These are phyloP conservation scores for Saxidomus purpurata DNA, from an alignment of 1,140 invertebrate species.

Conservation along the genomic window DNA sequence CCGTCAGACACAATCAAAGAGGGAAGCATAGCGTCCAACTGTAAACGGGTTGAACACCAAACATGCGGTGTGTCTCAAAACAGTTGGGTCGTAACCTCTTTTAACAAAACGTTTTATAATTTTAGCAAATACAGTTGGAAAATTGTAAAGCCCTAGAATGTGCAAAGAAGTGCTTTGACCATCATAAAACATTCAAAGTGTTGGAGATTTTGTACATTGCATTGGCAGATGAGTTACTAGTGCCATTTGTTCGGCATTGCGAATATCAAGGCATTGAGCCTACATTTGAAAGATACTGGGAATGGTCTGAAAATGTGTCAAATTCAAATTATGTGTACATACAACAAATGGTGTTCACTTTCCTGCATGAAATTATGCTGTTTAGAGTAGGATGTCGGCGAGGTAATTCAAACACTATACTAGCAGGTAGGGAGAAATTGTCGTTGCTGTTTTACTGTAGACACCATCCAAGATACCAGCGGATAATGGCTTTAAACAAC, in stretches of 20 bases:
- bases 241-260: slow-evolving; percentile 47
- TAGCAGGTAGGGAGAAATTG: slow-evolving; percentile 44
- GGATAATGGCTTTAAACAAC: slow-evolving; percentile 33
- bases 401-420: not conserved
- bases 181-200: slow-evolving; percentile 45
- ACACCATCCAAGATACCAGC: slow-evolving; percentile 54
- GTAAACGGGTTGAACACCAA: too few relatives aligned
- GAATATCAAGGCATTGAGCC: not conserved
- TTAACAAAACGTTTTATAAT: too few relatives aligned
- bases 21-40: too few relatives aligned
- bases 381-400: slow-evolving; percentile 48
- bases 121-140: too few relatives aligned
- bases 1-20: too few relatives aligned
- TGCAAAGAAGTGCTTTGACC: slow-evolving; percentile 38
- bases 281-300: slow-evolving; percentile 17
- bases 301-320: slow-evolving; percentile 5
- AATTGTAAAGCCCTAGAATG: slow-evolving; percentile 55
- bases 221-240: slow-evolving; percentile 34
- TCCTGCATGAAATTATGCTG: slow-evolving; percentile 53
- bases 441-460: slow-evolving; percentile 22
- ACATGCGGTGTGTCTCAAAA: too few relatives aligned
- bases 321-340: slow-evolving; percentile 54
- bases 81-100: too few relatives aligned
- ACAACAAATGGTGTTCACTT: slow-evolving; percentile 57
- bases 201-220: slow-evolving; percentile 53